Percentiles rank a stretch among this genome's conserved stretches.
phyloP scores from a whole-genome alignment of 1,140 invertebrate genomes.

The Eriosoma lanigerum region DNA sequence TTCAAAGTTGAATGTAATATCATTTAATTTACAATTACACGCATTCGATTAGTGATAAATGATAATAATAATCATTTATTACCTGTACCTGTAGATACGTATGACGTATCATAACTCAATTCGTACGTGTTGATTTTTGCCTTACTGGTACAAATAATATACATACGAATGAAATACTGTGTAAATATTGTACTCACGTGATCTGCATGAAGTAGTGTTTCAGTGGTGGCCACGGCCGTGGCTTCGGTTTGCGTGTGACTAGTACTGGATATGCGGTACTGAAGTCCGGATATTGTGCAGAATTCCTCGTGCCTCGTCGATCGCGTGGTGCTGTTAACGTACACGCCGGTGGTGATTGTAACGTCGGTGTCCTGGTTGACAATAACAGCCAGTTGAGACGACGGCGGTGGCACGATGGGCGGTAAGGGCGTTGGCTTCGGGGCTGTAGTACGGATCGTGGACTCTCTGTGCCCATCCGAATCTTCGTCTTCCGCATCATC shows the following conservation, averaged over 20 bases:
- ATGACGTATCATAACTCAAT: no score
- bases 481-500: constrained; percentile 59
- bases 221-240: constrained; percentile 71
- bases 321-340: constrained; percentile 71
- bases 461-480: constrained; percentile 59
- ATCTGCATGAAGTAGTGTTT: constrained; percentile 58
- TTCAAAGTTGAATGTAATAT: background rate
- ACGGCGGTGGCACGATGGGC: constrained; percentile 30
- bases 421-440: constrained; percentile 41
- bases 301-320: constrained; percentile 78
- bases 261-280: constrained; percentile 75
- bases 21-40: no score
- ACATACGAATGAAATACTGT: no score
- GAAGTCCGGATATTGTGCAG: constrained; percentile 79
- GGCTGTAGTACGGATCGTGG: constrained; percentile 3
- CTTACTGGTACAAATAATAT: no score
- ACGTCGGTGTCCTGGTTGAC: constrained; percentile 75
- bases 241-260: constrained; percentile 77
- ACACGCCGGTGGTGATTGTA: constrained; percentile 81
- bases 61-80: no score
- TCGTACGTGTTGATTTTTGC: no score
- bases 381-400: constrained; percentile 52
- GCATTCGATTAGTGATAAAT: no score
- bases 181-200: constrained; percentile 35
- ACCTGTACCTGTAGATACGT: no score